phyloP scores from a whole-genome alignment of 2,113 vertebrate genomes.

The Hyperopisus bebe region DNA sequence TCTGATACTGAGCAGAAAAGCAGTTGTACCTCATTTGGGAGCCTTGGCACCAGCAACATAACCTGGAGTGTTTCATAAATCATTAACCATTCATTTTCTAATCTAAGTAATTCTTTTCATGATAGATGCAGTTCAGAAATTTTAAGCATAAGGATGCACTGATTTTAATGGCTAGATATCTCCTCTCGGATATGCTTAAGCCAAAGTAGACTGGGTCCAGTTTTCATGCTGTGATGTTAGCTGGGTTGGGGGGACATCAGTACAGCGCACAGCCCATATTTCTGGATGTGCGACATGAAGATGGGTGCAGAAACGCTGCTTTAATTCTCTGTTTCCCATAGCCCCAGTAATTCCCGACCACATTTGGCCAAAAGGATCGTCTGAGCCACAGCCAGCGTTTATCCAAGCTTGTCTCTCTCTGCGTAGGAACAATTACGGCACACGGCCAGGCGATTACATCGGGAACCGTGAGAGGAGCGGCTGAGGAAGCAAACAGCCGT shows the following conservation, averaged over 20 bases:
- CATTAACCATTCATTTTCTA: not conserved
- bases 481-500: not conserved
- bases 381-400: not conserved
- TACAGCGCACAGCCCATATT: not conserved
- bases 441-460: not conserved
- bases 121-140: not conserved
- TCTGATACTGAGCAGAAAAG: not conserved
- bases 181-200: not conserved
- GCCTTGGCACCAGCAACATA: not conserved
- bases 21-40: not conserved
- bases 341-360: not conserved
- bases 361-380: not conserved
- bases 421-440: not conserved
- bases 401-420: not conserved
- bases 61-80: not conserved
- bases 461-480: not conserved
- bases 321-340: not conserved
- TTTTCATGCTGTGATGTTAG: not conserved
- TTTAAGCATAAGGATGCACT: not conserved
- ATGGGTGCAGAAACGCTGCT: not conserved
- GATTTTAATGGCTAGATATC: not conserved
- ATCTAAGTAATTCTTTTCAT: not conserved
- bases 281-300: not conserved
- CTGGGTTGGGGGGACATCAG: not conserved
- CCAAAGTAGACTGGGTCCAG: not conserved